Base-by-base conservation (phyloP, 92 coral and sea anemone species). In the Isaurus tuberculatus region DNA sequence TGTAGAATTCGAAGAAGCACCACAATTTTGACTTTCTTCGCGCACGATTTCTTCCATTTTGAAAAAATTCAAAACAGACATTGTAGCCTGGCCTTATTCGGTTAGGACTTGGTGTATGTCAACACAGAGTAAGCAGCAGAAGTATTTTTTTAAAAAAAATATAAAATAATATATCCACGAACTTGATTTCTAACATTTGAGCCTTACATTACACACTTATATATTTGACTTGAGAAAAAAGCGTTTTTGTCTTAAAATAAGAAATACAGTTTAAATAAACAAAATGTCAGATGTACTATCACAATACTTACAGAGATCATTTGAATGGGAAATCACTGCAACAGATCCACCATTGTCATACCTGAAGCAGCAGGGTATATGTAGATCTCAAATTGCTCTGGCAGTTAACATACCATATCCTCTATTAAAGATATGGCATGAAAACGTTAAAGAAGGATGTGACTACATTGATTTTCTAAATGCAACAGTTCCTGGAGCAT, bases 381-480 rank as follows among this genome's bases (percentile, higher is more conserved):
- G 44, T 29, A 40, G 55, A 20, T 68, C 34, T 22, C 23, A 63
- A 19, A 48, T 72, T 69, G 81, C 66, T 10, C 36, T 83, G 13
- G 60, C 86, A 10, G 65, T 68, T 7, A 72, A 83, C 20, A 84
- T 84, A 8, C 82, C 74, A 14, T 72, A 23, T 57, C 83, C 88
- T 7, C 55, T 83, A 19, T 23, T 58, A 36, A 30, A 84, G 32
- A 70, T 72, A 23, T 84, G 88, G 88, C 83, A 84, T 34, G 61
- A 48, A 53, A 55, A 42, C 28, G 86, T 68, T 30, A 31, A 60
- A 32, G 48, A 73, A 11, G 73, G 81, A n/a, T 34, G 60, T 70
- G 86, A 83, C 65, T 70, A 83, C 60, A 42, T 83, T 31, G 86
- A 70, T 19, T 63, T 83, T 17, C 66, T 84, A 25, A 83, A 83